phyloP scores from a whole-genome alignment of 2,888 invertebrate species.

The Arenicola marina region DNA sequence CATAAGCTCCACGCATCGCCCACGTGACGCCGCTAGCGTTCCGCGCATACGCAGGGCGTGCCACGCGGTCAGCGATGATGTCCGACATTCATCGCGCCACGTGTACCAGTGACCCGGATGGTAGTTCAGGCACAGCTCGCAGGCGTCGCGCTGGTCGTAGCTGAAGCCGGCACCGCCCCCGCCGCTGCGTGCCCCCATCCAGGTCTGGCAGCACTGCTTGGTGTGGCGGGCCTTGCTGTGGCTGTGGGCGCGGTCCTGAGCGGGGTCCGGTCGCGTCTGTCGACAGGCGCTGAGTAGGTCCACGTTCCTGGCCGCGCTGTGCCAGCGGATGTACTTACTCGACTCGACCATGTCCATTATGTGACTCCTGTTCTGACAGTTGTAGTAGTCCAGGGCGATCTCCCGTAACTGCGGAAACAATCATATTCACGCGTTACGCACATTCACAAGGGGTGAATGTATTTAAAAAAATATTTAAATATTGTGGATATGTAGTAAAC shows the following conservation, averaged over 20 bases:
- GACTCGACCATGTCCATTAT: constrained; percentile 8
- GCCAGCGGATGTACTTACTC: constrained; percentile 10
- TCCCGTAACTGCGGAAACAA: constrained; percentile 78
- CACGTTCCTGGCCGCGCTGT: no score
- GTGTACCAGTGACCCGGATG: constrained; percentile 14
- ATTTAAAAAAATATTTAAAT: no score
- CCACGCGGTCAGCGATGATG: not conserved
- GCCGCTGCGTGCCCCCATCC: no score
- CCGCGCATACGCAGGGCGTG: not conserved
- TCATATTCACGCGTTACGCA: no score
- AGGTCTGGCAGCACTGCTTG: not conserved
- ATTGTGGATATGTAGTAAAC: no score
- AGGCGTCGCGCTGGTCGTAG: constrained; percentile 8
- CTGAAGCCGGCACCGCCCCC: not conserved
- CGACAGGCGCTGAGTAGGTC: no score
- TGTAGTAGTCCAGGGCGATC: constrained; percentile 74
- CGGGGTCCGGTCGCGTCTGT: no score
- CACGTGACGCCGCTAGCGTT: not conserved
- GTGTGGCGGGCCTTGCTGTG: no score
- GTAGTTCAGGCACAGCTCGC: constrained; percentile 26
- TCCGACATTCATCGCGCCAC: constrained; percentile 5
- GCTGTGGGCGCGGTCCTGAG: no score
- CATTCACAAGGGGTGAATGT: no score
- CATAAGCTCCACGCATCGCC: constrained; percentile 36
- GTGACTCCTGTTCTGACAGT: constrained; percentile 65